Percentiles rank a stretch among this genome's conserved stretches.
Conservation (phyloP, 37 sponge, comb jelly and placozoan genomes). For the Mnemiopsis leidyi region DNA sequence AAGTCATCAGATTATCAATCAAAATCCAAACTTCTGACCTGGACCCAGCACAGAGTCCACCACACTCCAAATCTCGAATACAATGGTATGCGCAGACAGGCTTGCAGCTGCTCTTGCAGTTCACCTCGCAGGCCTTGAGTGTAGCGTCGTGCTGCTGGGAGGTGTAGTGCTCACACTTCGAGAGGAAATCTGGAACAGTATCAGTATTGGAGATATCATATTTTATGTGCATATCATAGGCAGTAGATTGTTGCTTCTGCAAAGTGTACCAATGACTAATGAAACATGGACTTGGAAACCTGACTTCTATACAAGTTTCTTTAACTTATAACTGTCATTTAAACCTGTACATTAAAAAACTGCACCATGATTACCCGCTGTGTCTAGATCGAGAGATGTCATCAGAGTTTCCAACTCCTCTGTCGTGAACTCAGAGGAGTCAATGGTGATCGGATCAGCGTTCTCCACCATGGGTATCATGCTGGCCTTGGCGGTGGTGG, state of each 20-base stretch:
- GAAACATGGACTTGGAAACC: no score
- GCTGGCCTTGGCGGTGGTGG: background rate
- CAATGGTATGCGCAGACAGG: slow-evolving; percentile 39
- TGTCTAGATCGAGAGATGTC: slow-evolving; percentile 27
- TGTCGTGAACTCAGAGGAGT: slow-evolving; percentile 47
- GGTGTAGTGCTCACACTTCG: slow-evolving; percentile 66
- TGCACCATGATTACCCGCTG: no score
- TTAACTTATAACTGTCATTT: no score
- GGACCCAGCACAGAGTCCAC: slow-evolving; percentile 18
- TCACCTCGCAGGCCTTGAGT: slow-evolving; percentile 12
- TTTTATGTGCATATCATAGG: no score
- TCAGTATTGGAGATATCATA: no score
- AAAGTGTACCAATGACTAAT: no score
- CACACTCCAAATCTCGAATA: slow-evolving; percentile 44
- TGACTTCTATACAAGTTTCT: no score
- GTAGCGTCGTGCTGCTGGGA: background rate
- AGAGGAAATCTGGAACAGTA: slow-evolving; percentile 15
- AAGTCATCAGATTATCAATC: no score
- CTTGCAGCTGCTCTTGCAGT: slow-evolving; percentile 38
- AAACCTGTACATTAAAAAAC: no score
- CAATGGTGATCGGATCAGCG: slow-evolving; percentile 38
- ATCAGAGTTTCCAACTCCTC: slow-evolving; percentile 61
- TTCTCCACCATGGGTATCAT: background rate
- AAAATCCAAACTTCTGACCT: no score
- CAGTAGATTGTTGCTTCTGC: no score